These are phyloP conservation scores for Taurulus bubalis DNA, from an alignment of 2,113 vertebrate species.

Conservation along the genomic window DNA sequence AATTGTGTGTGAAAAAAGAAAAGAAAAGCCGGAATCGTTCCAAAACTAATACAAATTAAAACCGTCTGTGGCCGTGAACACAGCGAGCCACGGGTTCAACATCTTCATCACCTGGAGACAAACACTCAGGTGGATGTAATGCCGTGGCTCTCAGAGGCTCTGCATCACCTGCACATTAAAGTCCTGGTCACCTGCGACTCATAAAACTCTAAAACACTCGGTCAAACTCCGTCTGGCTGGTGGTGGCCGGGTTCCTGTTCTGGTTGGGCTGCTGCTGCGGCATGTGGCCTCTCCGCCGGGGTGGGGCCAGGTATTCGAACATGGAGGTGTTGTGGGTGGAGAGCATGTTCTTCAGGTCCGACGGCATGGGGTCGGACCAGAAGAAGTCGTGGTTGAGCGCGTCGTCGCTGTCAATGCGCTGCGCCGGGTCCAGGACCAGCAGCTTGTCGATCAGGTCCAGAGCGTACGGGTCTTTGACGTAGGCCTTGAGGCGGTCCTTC, in stretches of 20 bases:
- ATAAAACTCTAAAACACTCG: conserved; percentile 94
- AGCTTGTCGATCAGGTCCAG: conserved; percentile 96
- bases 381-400: conserved; percentile 99
- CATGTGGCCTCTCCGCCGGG: conserved; percentile 93
- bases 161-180: not conserved
- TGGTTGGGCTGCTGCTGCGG: conserved; percentile 95
- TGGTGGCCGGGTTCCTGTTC: conserved; percentile 92
- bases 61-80: not conserved
- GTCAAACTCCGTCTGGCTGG: conserved; percentile 97
- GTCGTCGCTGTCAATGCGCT: conserved; percentile 94
- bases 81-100: too few species aligned
- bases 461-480: conserved; percentile 94
- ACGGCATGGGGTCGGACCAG: conserved; percentile 99
- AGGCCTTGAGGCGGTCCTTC: conserved; percentile 98
- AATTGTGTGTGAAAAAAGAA: not conserved
- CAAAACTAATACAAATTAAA: not conserved
- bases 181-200: not conserved
- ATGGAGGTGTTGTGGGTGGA: conserved; percentile 98
- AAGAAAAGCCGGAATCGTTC: conserved; percentile 1
- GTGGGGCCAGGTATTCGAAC: conserved; percentile 97
- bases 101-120: too few species aligned
- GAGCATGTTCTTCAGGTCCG: conserved; percentile 98
- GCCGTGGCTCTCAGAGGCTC: not conserved
- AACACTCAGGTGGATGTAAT: too few species aligned
- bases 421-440: conserved; percentile 94